Evolutionary conservation across 2,797 vertebrate species (phyloP).

Genomic region (Syngnathus rostellatus): DNA sequence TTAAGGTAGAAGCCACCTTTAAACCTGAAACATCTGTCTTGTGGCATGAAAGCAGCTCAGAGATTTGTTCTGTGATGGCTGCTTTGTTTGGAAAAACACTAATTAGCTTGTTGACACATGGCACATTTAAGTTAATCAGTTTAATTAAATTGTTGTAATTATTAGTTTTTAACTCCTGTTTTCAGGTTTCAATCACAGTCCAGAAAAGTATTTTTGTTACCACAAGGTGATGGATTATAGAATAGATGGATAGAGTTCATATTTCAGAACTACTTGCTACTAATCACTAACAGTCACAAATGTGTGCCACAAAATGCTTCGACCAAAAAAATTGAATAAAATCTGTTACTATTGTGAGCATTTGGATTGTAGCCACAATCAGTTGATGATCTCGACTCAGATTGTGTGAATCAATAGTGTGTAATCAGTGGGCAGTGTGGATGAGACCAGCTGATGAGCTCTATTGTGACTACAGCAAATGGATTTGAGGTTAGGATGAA

Average conservation of each 20-base stretch:
- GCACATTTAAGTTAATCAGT: no score
- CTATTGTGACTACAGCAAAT: conserved; percentile 21
- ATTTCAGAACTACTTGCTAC: no score
- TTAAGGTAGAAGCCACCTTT: conserved; percentile 27
- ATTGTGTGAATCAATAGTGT: conserved; percentile 29
- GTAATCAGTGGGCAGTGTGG: conserved; percentile 41
- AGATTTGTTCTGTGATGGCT: conserved; percentile 26
- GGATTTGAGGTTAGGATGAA: conserved; percentile 12
- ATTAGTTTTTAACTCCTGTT: no score
- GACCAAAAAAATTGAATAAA: neutral
- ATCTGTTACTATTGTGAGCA: neutral
- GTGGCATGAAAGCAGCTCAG: conserved; percentile 15
- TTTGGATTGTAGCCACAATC: neutral
- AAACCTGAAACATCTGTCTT: conserved; percentile 26
- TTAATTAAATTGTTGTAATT: no score
- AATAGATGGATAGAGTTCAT: no score
- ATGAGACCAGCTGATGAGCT: conserved; percentile 26
- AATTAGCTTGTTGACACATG: neutral
- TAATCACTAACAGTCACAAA: neutral
- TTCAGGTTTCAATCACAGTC: no score
- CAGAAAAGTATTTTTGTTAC: no score
- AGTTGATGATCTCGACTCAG: neutral
- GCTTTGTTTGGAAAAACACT: neutral
- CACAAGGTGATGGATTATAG: no score
- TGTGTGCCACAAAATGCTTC: neutral